These are phyloP conservation scores for Percopsis omiscomaycus DNA, from an alignment of 2,797 vertebrate genomes.

Conservation along the genomic window DNA sequence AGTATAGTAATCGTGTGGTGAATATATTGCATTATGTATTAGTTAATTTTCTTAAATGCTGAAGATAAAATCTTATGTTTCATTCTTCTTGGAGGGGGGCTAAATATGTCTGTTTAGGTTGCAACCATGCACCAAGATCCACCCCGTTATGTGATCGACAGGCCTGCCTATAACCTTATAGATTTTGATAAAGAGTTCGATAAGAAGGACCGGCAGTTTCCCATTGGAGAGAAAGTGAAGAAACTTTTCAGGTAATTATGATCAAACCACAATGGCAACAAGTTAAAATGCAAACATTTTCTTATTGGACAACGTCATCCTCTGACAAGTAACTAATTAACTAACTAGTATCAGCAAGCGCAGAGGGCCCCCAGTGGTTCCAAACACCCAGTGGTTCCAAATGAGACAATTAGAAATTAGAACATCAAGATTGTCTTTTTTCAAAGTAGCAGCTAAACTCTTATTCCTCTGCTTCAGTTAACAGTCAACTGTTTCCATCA, in stretches of 20 bases:
- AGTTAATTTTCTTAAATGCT: too few relatives aligned
- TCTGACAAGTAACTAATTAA: slow-evolving; percentile 21
- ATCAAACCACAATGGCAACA: slow-evolving; percentile 15
- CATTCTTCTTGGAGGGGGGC: background rate
- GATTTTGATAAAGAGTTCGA: slow-evolving; percentile 89
- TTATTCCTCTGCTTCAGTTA: slow-evolving; percentile 14
- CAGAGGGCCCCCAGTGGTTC: background rate
- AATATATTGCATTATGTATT: too few relatives aligned
- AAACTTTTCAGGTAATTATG: slow-evolving; percentile 84
- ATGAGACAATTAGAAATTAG: too few relatives aligned
- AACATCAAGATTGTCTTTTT: too few relatives aligned
- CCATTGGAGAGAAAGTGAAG: slow-evolving; percentile 81
- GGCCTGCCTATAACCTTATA: slow-evolving; percentile 80
- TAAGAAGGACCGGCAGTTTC: slow-evolving; percentile 85
- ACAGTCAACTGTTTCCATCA: slow-evolving; percentile 52
- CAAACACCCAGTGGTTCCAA: too few relatives aligned
- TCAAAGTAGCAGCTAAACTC: slow-evolving; percentile 7
- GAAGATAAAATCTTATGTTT: too few relatives aligned
- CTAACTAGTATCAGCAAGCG: slow-evolving; percentile 21
- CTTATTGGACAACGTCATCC: background rate
- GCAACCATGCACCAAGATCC: slow-evolving; percentile 61
- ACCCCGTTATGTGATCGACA: slow-evolving; percentile 84
- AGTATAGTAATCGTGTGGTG: too few relatives aligned
- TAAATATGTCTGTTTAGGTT: slow-evolving; percentile 9
- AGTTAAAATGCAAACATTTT: background rate